Percentiles rank a stretch among this genome's conserved stretches.
Evolutionary conservation across 2,888 invertebrate genomes (phyloP).

Genomic region (Dasypolia templi): DNA sequence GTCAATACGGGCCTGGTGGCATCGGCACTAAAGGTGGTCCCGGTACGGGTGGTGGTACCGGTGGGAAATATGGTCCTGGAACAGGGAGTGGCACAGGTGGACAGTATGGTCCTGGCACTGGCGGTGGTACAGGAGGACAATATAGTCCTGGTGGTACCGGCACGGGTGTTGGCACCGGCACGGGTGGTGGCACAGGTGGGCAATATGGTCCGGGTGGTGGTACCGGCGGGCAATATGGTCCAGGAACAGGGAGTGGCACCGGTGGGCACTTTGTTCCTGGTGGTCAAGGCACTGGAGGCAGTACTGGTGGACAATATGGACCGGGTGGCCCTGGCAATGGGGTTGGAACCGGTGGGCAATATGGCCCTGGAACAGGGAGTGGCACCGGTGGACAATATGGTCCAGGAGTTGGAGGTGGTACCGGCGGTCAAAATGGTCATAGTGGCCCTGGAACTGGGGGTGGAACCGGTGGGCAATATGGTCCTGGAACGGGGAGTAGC

Average conservation of each 20-base stretch:
- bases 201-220: conserved; percentile 34
- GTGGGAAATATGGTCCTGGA: conserved; percentile 27
- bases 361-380: background rate
- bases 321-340: too few relatives aligned
- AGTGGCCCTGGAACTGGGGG: conserved; percentile 16
- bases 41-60: background rate
- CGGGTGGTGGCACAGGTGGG: conserved; percentile 15
- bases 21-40: too few relatives aligned
- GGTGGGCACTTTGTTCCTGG: background rate
- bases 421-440: conserved; percentile 34
- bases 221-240: conserved; percentile 13
- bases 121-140: background rate
- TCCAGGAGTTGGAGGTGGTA: conserved; percentile 1
- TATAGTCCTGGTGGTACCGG: conserved; percentile 18
- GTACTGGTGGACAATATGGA: fast-evolving
- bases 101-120: conserved; percentile 19
- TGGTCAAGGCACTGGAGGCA: too few relatives aligned
- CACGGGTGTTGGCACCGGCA: background rate
- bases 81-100: conserved; percentile 32
- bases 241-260: background rate
- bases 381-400: conserved; percentile 16
- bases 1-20: conserved; percentile 24
- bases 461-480: conserved; percentile 34
- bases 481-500: conserved; percentile 26
- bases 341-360: background rate